Evolutionary conservation across 1,140 invertebrate species (phyloP).

Genomic region (Triops cancriformis): DNA sequence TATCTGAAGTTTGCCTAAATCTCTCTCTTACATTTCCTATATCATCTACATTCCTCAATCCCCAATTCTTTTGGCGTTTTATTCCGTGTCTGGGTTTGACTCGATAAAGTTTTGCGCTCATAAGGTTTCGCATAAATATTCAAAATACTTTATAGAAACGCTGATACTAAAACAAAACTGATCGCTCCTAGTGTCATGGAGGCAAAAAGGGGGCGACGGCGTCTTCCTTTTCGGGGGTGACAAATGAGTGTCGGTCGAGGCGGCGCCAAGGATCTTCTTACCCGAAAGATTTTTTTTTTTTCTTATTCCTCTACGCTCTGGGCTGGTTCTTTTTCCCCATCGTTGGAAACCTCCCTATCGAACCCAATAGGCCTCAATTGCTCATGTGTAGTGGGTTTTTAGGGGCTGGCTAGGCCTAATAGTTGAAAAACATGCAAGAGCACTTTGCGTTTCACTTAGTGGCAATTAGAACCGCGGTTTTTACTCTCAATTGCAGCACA

Average conservation of each 20-base stretch:
- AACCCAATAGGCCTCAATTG: not conserved
- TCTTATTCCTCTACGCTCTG: not conserved
- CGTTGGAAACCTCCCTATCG: not conserved
- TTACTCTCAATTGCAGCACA: not conserved
- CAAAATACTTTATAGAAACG: not conserved
- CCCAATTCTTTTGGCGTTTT: too few species aligned
- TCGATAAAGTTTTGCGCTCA: too few species aligned
- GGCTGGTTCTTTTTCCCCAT: not conserved
- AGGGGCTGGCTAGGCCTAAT: not conserved
- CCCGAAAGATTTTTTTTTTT: not conserved
- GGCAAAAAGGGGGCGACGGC: not conserved
- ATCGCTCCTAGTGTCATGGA: not conserved
- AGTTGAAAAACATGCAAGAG: not conserved
- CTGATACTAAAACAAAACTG: not conserved
- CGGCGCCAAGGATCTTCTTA: not conserved
- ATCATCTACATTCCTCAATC: too few species aligned
- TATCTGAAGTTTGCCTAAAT: too few species aligned
- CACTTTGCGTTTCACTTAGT: conserved; percentile 13
- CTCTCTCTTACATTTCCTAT: too few species aligned
- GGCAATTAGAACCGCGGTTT: conserved; percentile 4
- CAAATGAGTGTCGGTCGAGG: conserved; percentile 12
- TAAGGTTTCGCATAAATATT: too few species aligned
- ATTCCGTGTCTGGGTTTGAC: too few species aligned
- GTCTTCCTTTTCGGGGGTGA: not conserved
- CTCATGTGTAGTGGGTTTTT: not conserved